A percentile compares a stretch with the other conserved stretches of the same genome.
These are phyloP conservation scores for Macquaria australasica DNA, from an alignment of 2,113 vertebrate genomes.

Conservation along the genomic window DNA sequence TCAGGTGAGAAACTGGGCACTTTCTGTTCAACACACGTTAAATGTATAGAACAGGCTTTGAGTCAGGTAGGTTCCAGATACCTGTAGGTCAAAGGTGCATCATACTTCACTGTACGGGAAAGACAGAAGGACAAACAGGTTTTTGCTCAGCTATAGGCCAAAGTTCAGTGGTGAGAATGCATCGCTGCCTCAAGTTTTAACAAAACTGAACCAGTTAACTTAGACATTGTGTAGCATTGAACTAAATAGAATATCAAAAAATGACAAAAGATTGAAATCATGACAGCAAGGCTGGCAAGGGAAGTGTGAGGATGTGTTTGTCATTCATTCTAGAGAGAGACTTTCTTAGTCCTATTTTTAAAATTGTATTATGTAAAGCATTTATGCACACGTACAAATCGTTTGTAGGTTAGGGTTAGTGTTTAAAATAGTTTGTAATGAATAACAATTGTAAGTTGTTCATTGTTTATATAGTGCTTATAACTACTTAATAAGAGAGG, in stretches of 20 bases:
- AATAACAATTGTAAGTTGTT: not conserved
- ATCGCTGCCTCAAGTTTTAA: not conserved
- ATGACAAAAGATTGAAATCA: not conserved
- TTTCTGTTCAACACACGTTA: not conserved
- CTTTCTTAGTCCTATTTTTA: not conserved
- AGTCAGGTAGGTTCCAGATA: too few relatives aligned
- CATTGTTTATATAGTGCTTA: not conserved
- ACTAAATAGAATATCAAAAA: not conserved
- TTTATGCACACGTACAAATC: not conserved
- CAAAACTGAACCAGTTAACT: not conserved
- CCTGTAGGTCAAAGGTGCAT: not conserved
- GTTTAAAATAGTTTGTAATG: not conserved
- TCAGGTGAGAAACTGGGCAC: conserved; percentile 78
- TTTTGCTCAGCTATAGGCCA: not conserved
- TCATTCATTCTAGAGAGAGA: not conserved
- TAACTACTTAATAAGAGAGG: not conserved
- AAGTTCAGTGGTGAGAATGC: not conserved
- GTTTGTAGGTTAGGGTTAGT: not conserved
- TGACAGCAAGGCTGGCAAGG: not conserved
- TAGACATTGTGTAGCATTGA: not conserved
- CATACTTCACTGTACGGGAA: not conserved
- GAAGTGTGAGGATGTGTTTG: too few relatives aligned
- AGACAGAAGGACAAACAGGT: not conserved
- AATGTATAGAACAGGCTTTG: not conserved
- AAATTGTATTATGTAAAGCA: not conserved